phyloP scores from a whole-genome alignment of 2,113 vertebrate species.

The Onychorhynchus coronatus region DNA sequence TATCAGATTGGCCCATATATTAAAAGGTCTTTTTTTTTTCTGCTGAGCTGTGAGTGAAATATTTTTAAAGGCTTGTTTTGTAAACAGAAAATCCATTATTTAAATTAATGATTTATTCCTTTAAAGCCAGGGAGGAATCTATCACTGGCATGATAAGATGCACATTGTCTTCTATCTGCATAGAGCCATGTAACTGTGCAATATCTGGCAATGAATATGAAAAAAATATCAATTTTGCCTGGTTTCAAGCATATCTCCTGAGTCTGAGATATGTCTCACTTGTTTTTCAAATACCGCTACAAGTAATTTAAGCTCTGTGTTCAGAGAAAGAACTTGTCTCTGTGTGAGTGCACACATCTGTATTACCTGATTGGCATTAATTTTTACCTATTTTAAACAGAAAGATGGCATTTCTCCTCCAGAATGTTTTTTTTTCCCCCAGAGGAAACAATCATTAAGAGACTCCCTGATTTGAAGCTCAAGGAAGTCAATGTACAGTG shows the following conservation, averaged over 20 bases:
- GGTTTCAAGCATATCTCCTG: constrained; percentile 61
- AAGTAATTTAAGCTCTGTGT: constrained; percentile 34
- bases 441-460: background rate
- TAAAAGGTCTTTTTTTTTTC: constrained; percentile 24
- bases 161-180: constrained; percentile 71
- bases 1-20: background rate
- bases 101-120: constrained; percentile 75
- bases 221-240: constrained; percentile 61
- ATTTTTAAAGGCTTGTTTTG: constrained; percentile 35
- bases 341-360: background rate
- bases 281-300: constrained; percentile 59
- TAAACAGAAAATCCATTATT: constrained; percentile 60
- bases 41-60: background rate
- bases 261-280: constrained; percentile 64
- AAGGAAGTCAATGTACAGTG: background rate
- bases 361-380: background rate
- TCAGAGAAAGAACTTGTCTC: constrained; percentile 1
- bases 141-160: constrained; percentile 60
- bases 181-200: constrained; percentile 32
- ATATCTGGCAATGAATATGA: constrained; percentile 64
- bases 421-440: background rate
- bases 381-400: constrained; percentile 14
- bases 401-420: background rate
- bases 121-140: constrained; percentile 58
- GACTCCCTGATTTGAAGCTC: background rate